These are phyloP conservation scores for Macrotis lagotis DNA, from an alignment of 2,113 vertebrate species.

Conservation along the genomic window DNA sequence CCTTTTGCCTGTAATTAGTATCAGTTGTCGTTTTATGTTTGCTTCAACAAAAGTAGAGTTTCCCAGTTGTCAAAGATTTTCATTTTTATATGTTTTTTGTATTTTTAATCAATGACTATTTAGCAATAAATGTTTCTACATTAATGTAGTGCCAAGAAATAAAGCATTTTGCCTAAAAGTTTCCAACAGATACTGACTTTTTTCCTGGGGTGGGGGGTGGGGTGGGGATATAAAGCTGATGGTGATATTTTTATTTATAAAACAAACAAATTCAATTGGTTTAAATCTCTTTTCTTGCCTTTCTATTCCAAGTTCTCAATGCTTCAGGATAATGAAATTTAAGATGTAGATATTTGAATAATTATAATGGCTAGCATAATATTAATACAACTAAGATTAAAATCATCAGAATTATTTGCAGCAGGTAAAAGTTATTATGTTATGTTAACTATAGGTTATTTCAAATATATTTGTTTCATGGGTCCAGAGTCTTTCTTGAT, in stretches of 20 bases:
- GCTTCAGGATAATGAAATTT: background rate
- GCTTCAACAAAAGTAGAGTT: slow-evolving; percentile 44
- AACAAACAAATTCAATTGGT: slow-evolving; percentile 10
- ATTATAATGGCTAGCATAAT: background rate
- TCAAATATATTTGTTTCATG: background rate
- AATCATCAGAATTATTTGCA: background rate
- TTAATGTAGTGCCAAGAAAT: background rate
- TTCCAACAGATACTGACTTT: background rate
- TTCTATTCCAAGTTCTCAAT: background rate
- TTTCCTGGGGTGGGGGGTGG: background rate
- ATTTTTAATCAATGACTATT: slow-evolving; percentile 3
- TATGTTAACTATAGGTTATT: background rate
- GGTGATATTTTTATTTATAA: slow-evolving; percentile 25
- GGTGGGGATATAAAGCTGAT: background rate
- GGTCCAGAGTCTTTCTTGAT: background rate
- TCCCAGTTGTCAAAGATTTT: slow-evolving; percentile 38
- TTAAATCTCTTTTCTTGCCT: slow-evolving; percentile 13
- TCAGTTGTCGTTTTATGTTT: slow-evolving; percentile 42
- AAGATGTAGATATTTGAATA: background rate
- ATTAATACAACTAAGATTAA: background rate
- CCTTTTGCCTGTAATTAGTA: slow-evolving; percentile 60
- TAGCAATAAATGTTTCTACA: background rate
- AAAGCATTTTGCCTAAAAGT: background rate
- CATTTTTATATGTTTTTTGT: slow-evolving; percentile 21
- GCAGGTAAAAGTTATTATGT: background rate